A percentile compares a stretch with the other conserved stretches of the same genome.
Conservation (phyloP, 1,140 invertebrate genomes). For the Lepidostoma basale region DNA sequence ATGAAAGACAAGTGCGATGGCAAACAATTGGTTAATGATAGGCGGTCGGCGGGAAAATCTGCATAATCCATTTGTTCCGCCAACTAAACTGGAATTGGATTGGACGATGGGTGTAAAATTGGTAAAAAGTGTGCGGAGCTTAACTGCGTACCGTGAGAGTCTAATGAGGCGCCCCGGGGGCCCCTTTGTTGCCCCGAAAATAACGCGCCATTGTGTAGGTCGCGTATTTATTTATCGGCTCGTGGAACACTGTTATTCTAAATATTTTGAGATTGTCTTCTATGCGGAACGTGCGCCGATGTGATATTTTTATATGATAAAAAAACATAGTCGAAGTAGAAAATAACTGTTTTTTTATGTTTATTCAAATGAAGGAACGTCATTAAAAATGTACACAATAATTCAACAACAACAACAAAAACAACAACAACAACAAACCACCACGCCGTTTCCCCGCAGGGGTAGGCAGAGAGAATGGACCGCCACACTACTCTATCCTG, state of each 20-base stretch:
- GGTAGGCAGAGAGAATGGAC: no score
- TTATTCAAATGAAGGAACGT: no score
- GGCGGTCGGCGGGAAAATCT: conserved; percentile 4
- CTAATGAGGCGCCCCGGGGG: conserved; percentile 40
- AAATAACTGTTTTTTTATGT: no score
- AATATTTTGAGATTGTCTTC: conserved; percentile 38
- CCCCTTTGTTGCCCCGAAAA: background rate
- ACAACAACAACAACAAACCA: no score
- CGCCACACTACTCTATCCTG: no score
- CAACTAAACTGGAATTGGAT: conserved; percentile 31
- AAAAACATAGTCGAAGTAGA: no score
- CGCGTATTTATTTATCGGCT: conserved; percentile 43
- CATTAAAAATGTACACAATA: no score
- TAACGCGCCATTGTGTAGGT: conserved; percentile 11
- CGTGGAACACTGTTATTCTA: conserved; percentile 40
- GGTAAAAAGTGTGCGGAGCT: conserved; percentile 26
- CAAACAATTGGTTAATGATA: no score
- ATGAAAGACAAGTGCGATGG: no score
- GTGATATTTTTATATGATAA: background rate
- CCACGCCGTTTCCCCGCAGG: no score
- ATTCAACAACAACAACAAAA: no score
- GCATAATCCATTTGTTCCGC: conserved; percentile 28
- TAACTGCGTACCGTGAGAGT: conserved; percentile 33
- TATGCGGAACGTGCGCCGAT: background rate
- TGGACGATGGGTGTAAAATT: conserved; percentile 35